Conservation (phyloP, 1,140 invertebrate genomes). For the Pinna nobilis region DNA sequence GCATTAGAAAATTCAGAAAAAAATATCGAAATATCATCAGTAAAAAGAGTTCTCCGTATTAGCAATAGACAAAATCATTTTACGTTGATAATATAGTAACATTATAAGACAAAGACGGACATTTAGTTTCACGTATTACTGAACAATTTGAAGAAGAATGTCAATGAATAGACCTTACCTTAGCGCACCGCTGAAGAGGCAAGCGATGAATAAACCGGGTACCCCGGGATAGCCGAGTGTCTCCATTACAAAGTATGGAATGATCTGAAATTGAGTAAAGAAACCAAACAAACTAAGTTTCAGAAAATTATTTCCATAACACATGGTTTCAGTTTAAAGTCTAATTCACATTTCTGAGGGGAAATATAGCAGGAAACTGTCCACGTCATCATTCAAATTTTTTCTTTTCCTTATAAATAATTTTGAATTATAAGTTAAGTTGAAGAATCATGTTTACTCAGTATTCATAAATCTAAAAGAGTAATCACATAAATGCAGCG, state of each 20-base stretch:
- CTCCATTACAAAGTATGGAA: constrained; percentile 70
- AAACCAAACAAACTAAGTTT: not conserved
- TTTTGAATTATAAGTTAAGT: no score
- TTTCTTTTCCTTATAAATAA: no score
- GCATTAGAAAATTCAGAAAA: no score
- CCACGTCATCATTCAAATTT: no score
- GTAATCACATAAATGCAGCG: no score
- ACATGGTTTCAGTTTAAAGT: not conserved
- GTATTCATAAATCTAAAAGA: no score
- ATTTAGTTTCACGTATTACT: no score
- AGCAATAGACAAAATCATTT: not conserved
- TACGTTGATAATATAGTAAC: not conserved
- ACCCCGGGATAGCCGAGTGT: constrained; percentile 69
- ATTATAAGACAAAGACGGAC: not conserved
- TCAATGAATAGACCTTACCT: constrained; percentile 48
- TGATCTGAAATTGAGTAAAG: constrained; percentile 71
- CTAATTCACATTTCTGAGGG: not conserved
- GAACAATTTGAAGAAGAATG: not conserved
- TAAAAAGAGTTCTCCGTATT: no score
- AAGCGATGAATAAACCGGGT: constrained; percentile 73
- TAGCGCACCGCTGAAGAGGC: constrained; percentile 72
- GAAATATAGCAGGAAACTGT: no score
- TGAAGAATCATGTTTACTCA: no score
- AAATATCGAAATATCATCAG: no score
- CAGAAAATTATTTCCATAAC: not conserved